These are phyloP conservation scores for Lophotriccus pileatus DNA, from an alignment of 2,797 vertebrate species.

Conservation along the genomic window DNA sequence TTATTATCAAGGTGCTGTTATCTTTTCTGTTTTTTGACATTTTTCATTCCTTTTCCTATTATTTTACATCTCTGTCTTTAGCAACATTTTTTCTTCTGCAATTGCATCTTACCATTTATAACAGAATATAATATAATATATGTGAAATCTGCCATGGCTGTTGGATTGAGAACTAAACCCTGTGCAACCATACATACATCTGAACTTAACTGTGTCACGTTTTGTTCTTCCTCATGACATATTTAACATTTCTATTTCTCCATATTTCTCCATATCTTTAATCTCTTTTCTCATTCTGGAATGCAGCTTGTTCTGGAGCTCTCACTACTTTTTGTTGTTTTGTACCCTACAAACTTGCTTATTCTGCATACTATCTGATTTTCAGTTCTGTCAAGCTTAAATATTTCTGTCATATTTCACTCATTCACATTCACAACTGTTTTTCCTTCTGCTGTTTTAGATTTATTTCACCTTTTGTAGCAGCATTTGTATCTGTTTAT, in stretches of 20 bases:
- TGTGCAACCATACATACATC: background rate
- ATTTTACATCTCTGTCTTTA: background rate
- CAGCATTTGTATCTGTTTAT: background rate
- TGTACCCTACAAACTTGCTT: background rate
- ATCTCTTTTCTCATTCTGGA: background rate
- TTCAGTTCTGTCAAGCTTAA: background rate
- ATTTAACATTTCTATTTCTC: background rate
- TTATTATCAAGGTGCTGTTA: background rate
- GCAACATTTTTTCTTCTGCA: background rate
- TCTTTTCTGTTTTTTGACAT: background rate
- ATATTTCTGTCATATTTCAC: background rate
- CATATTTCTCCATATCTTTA: background rate
- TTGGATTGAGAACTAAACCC: background rate
- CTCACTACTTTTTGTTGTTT: background rate
- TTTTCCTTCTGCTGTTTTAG: background rate
- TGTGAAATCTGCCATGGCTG: background rate
- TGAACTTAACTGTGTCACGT: background rate
- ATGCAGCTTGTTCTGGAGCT: background rate
- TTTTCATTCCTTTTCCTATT: background rate
- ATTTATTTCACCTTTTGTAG: background rate
- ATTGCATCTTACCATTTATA: background rate
- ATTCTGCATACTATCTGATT: background rate
- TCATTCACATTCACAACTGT: background rate
- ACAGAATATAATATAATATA: too few relatives aligned
- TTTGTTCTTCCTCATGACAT: background rate